Base-by-base conservation (phyloP, 2,888 invertebrate species). In the Scotopteryx bipunctaria region DNA sequence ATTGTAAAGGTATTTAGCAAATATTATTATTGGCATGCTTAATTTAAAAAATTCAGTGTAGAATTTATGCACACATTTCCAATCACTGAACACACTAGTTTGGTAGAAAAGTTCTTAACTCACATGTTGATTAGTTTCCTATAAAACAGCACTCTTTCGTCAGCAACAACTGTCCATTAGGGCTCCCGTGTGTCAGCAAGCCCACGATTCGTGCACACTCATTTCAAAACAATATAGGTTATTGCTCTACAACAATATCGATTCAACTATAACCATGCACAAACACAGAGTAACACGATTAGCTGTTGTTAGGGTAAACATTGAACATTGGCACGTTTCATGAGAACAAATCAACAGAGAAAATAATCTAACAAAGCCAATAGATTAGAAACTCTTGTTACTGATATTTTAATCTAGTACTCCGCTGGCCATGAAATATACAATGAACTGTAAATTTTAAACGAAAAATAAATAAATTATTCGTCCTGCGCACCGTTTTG, bases 171-270 rank as follows among this genome's bases (percentile, higher is more conserved):
- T 49, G 57, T 65, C 70, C 80, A 83, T 81, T 70, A 75, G 75
- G 72, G 68, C 70, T 64, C 65, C 69, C 66, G 66, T 71, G 69
- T 73, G 69, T 80, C 76, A 76, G 66, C 67, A 67, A 54, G 59
- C 64, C 73, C 67, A 71, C 70, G 63, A 73, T 82, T 74, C 76
- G 73, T 79, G 79, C 80, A 81, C 76, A 77, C 69, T 85, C 83
- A 86, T 86, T 83, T 80, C 74, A 79, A 73, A 69, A 78, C 69
- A 79, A 76, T n/a, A n/a, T 73, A 71, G 69, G 71, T 68, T 73
- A 71, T 61, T 65, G 67, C 69, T 69, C 63, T 70, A 69, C 57
- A 71, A 69, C 57, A 72, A 68, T 81, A 81, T 83, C 76, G 79
- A 83, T 81, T 81, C 64, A 77, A 78, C 67, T 75, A 57, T 66